Conservation (phyloP, 2,888 invertebrate species). For the Prostheceraeus crozeri region DNA sequence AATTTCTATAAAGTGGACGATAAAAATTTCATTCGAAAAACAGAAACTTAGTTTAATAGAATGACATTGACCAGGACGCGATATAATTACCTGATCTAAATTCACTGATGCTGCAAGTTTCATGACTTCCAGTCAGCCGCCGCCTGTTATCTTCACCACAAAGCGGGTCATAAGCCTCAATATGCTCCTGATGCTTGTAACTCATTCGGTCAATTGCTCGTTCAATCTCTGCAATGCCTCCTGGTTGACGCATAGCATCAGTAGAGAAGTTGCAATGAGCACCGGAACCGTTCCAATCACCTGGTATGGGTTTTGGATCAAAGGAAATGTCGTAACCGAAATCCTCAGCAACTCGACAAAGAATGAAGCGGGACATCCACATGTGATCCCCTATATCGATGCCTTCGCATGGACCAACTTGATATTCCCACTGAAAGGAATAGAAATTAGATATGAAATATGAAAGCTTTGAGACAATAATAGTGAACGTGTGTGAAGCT, state of each 20-base stretch:
- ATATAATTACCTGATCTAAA: constrained; percentile 66
- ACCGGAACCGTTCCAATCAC: constrained; percentile 64
- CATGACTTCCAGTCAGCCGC: constrained; percentile 82
- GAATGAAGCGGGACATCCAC: constrained; percentile 59
- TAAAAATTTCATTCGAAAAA: too few relatives aligned
- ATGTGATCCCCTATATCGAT: constrained; percentile 62
- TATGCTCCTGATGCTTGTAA: constrained; percentile 81
- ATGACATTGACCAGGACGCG: too few relatives aligned
- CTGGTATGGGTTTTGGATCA: constrained; percentile 60
- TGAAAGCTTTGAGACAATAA: too few relatives aligned
- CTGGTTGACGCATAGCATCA: constrained; percentile 70
- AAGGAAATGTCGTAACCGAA: constrained; percentile 59
- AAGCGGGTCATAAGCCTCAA: constrained; percentile 88
- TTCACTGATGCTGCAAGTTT: constrained; percentile 91
- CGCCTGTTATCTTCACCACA: constrained; percentile 92
- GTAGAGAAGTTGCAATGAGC: constrained; percentile 95
- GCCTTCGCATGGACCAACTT: constrained; percentile 82
- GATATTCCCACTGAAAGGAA: constrained; percentile 61
- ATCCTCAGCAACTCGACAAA: constrained; percentile 60
- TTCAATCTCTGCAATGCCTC: constrained; percentile 67
- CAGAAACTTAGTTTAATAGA: too few relatives aligned
- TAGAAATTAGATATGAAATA: too few relatives aligned
- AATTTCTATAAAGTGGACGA: too few relatives aligned
- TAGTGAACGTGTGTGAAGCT: too few relatives aligned
- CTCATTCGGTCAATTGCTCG: constrained; percentile 88